A percentile compares a stretch with the other conserved stretches of the same genome.
Conservation (phyloP, 2,113 vertebrate genomes). For the Vidua chalybeata region DNA sequence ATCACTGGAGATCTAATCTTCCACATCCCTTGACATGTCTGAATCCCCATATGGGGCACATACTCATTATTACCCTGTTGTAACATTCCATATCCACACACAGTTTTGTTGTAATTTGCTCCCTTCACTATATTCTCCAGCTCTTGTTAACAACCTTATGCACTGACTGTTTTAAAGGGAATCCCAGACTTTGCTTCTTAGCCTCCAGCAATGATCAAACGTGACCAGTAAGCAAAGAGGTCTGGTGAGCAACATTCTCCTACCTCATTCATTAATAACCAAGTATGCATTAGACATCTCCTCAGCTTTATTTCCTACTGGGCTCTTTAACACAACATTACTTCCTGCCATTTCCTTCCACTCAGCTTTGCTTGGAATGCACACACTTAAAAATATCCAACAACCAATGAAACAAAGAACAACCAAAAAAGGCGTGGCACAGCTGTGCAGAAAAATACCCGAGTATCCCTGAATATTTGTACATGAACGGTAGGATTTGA, state of each 20-base stretch:
- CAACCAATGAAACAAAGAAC: neutral
- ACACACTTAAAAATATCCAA: neutral
- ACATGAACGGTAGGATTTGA: neutral
- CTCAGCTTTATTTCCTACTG: neutral
- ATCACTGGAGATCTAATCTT: neutral
- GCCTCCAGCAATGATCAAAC: neutral
- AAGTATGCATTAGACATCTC: neutral
- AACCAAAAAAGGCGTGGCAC: neutral
- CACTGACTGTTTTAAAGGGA: neutral
- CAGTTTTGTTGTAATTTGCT: neutral
- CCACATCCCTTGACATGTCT: neutral
- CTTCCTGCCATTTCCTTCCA: neutral
- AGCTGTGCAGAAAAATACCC: rapidly evolving
- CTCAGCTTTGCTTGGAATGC: neutral
- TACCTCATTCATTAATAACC: neutral
- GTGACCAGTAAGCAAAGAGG: neutral
- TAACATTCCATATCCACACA: neutral
- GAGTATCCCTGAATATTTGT: neutral
- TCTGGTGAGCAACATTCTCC: neutral
- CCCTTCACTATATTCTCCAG: neutral
- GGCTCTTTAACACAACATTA: neutral
- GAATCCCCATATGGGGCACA: neutral
- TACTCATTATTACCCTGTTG: neutral
- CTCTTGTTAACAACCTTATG: neutral
- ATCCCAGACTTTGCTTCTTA: neutral